These are phyloP conservation scores for Gryllus bimaculatus DNA, from an alignment of 1,140 invertebrate species.

Conservation along the genomic window DNA sequence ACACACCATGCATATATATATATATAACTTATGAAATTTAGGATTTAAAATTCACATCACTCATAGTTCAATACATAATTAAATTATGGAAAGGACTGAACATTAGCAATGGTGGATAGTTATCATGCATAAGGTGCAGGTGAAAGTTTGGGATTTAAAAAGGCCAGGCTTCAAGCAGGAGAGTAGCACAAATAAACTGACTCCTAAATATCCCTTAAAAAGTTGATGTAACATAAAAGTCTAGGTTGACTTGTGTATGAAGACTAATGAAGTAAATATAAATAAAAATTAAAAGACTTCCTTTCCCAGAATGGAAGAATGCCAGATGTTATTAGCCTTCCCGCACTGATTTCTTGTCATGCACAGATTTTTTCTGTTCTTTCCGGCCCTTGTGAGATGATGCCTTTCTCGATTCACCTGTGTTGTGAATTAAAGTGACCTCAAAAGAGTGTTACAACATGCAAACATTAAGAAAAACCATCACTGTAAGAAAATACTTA, in stretches of 20 bases:
- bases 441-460: neutral
- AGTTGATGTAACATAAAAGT: too few species aligned
- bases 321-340: neutral
- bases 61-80: neutral
- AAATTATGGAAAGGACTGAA: neutral
- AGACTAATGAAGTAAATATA: too few species aligned
- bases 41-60: neutral
- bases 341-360: neutral
- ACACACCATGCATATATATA: conserved; percentile 2
- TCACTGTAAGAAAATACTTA: neutral
- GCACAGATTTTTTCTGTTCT: neutral
- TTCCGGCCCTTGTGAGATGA: conserved; percentile 8
- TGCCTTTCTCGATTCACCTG: conserved; percentile 6
- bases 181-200: neutral
- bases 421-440: conserved; percentile 9
- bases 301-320: too few species aligned
- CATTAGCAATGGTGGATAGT: neutral
- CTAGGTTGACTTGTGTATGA: too few species aligned
- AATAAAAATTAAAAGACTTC: too few species aligned
- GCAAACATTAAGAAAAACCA: neutral
- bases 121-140: neutral
- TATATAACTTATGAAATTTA: neutral
- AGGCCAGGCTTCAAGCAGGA: neutral
- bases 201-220: neutral
- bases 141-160: neutral